Evolutionary conservation across 2,113 vertebrate genomes (phyloP).

Genomic region (Microtus oregoni): DNA sequence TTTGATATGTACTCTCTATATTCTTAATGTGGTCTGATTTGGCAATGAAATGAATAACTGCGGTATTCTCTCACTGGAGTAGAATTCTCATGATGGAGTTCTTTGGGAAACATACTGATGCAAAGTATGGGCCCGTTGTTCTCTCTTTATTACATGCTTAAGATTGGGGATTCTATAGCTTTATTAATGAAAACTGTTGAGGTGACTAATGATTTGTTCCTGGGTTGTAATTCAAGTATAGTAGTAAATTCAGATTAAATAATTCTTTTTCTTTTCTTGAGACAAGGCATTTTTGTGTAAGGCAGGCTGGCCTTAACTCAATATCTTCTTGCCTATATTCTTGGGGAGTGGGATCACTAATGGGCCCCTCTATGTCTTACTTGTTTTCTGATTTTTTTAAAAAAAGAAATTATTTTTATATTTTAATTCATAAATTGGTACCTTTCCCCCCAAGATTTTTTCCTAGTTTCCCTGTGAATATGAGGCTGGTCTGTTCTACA

Average conservation of each 20-base stretch:
- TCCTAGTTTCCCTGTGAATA: neutral
- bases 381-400: neutral
- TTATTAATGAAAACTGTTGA: neutral
- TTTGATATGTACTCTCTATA: constrained; percentile 32
- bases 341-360: neutral
- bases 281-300: neutral
- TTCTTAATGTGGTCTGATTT: constrained; percentile 58
- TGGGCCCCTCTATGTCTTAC: no score
- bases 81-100: neutral
- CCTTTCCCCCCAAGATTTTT: neutral
- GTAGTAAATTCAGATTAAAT: neutral
- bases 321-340: neutral
- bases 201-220: neutral
- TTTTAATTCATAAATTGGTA: neutral
- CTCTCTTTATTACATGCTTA: neutral
- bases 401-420: neutral
- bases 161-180: no score
- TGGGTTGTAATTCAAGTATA: neutral
- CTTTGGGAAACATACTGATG: neutral
- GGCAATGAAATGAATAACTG: constrained; percentile 39
- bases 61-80: neutral
- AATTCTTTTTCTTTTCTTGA: neutral
- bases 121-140: no score
- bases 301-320: neutral
- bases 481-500: neutral